Evolutionary conservation across 2,888 invertebrate genomes (phyloP), one percentile per base, ranked within the genome.

Genomic region (Dermolepida albohirtum): DNA sequence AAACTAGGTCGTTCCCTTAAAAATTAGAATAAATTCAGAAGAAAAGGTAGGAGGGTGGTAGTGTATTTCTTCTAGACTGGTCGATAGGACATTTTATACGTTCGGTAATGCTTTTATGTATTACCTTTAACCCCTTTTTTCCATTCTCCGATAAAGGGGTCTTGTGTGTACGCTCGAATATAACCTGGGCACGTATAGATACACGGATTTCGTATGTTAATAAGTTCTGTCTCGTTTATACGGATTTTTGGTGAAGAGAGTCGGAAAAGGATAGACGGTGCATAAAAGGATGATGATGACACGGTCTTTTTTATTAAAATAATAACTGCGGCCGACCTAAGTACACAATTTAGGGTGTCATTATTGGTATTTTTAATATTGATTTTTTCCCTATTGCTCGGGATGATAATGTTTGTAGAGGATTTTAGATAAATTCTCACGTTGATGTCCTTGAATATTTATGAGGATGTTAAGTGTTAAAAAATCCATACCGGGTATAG

Each of bases 291-390:
- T 59, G 59, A 55, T 55, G 55, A 59, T 59, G 59, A 59, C 59
- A 59, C 59, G 44, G 59, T 59, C 34, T 10, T 34, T 59, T 59
- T 59, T 59, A 59, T 59, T 59, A 44, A 59, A 59, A 59, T 55
- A 43, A 54, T n/a, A 29, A 34, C 41, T 27, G 67, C 47, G 63
- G 63, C 43, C 63, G 63, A 11, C 62, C 54, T 63, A 63, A 67
- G 47, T 67, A 52, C 67, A 49, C 67, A 62, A 59, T 59, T 59
- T 59, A 59, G 59, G 59, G 59, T 59, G 44, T 59, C 59, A 59
- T 59, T 59, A 59, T 59, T 59, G 59, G 59, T 59, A 59, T 59
- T 59, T 34, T 59, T 59, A 59, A 59, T 59, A 59, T 59, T 59
- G 59, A 59, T 59, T 59, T 44, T 54, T 54, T 44, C 14, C 29